Base-by-base conservation (phyloP, 2,888 invertebrate genomes). In the Taphrorychus bicolor region DNA sequence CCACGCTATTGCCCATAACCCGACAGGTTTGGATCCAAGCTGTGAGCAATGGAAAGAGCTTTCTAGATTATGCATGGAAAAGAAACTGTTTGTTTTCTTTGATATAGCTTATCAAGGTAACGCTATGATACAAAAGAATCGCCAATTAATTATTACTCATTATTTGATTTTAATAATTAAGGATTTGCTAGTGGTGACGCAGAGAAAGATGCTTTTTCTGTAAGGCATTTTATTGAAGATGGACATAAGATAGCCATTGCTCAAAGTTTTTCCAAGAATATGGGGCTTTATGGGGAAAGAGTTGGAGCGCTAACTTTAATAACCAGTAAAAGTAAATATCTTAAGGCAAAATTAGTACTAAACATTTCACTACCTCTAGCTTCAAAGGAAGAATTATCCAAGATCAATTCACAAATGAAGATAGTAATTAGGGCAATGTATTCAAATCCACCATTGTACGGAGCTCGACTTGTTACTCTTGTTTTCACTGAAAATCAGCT, bases 251-350 rank as follows among this genome's bases (percentile, higher is more conserved):
- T 89, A 23, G 83, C 83, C 17, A 80, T 89, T 52, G 82, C 86
- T 2, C 89, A 89, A 78, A 88, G 88, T 2, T 89, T 84, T 78
- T 87, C 89, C 67, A 89, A 89, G 77, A 89, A 88, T 78, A 87
- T 90, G 88, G 89, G 89, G 41, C 81, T 90, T 2, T 90, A 90
- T 80, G 88, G 88, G 84, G 88, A 89, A 79, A 80, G 89, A 75
- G 85, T 84, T 40, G 89, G 89, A 53, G 87, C 87, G 0, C 87
- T 88, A 74, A 82, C 84, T 1, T 70, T 89, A 48, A 79, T 87
- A 14, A 84, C 86, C 22, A 21, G 67, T 67, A 58, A 51, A 14
- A 32, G n/a, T n/a, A n/a, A n/a, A n/a, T n/a, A n/a, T n/a, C n/a
- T n/a, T n/a, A n/a, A n/a, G n/a, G n/a, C n/a, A n/a, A n/a, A n/a